Evolutionary conservation across 2,888 invertebrate genomes (phyloP), one percentile per base, ranked within the genome.

Genomic region (Brenthis hecate): DNA sequence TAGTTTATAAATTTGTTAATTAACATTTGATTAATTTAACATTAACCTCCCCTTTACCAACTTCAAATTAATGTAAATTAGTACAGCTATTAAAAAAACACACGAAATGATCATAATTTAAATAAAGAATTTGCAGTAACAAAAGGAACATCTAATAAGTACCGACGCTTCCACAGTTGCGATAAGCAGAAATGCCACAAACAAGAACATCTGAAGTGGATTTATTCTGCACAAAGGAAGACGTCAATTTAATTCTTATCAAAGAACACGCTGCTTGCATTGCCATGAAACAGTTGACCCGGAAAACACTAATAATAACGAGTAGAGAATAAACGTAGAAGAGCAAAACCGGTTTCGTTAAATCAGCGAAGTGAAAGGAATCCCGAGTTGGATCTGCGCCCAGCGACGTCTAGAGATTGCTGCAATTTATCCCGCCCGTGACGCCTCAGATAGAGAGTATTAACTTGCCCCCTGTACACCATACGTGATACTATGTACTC

Each of bases 351-450:
- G 78, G 83, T 85, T 85, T 85, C 81, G 85, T 83, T 81, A 84
- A 85, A 82, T 86, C 88, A 85, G 83, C 84, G 82, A 75, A 83
- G 82, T 85, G 85, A 81, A 86, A 85, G 81, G 80, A 83, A 87
- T 85, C 78, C 81, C 75, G 78, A 83, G 84, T 87, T 87, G 87
- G 86, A 89, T 83, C 82, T 75, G 81, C 78, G 85, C 88, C 86
- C 83, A 81, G 80, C 77, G 75, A 72, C 65, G 78, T 80, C 77
- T 78, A 74, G 81, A 82, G 85, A 88, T 86, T 86, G 84, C 80
- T 78, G 78, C 85, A 84, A 88, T 89, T 87, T 88, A 83, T 85
- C 81, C 82, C 74, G 76, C 54, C 73, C 74, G 80, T 77, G 79
- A 82, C 75, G 76, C 76, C 77, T 77, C 77, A 77, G 80, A 84